Conservation (phyloP, 1,140 invertebrate genomes). For the Dysdera silvatica region DNA sequence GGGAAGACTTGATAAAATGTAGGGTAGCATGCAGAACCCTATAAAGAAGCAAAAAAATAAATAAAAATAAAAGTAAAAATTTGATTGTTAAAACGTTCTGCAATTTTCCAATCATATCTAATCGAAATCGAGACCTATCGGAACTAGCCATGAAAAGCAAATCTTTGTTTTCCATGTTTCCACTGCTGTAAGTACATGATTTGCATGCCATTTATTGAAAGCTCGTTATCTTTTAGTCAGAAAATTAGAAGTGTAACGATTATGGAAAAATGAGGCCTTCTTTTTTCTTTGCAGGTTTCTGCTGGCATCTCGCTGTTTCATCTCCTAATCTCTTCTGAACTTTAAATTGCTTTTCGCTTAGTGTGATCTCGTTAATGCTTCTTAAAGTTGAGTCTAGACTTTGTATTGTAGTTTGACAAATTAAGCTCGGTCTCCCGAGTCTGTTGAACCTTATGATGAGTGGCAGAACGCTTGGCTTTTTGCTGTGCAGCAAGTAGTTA, state of each 20-base stretch:
- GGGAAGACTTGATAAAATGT: no score
- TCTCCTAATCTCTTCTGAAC: constrained; percentile 27
- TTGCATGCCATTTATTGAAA: not conserved
- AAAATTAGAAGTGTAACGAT: constrained; percentile 11
- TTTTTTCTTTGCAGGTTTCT: constrained; percentile 27
- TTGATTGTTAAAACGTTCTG: not conserved
- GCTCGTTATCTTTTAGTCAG: not conserved
- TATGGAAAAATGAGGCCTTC: constrained; percentile 24
- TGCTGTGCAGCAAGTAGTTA: no score
- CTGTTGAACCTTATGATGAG: no score
- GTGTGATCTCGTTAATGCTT: constrained; percentile 5
- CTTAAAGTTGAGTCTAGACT: no score
- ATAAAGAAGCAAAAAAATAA: no score
- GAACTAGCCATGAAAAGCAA: not conserved
- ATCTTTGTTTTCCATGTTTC: not conserved
- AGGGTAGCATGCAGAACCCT: no score
- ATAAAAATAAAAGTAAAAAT: not conserved
- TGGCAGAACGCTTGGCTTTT: no score
- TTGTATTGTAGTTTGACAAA: no score
- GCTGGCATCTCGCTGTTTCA: constrained; percentile 20
- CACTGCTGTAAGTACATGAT: not conserved
- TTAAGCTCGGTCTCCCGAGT: no score
- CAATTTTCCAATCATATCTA: not conserved
- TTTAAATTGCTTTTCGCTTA: constrained; percentile 20
- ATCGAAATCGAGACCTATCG: not conserved